Percentiles rank a stretch among this genome's conserved stretches.
These are phyloP conservation scores for Emydoidea blandingii DNA, from an alignment of 2,797 vertebrate genomes.

Conservation along the genomic window DNA sequence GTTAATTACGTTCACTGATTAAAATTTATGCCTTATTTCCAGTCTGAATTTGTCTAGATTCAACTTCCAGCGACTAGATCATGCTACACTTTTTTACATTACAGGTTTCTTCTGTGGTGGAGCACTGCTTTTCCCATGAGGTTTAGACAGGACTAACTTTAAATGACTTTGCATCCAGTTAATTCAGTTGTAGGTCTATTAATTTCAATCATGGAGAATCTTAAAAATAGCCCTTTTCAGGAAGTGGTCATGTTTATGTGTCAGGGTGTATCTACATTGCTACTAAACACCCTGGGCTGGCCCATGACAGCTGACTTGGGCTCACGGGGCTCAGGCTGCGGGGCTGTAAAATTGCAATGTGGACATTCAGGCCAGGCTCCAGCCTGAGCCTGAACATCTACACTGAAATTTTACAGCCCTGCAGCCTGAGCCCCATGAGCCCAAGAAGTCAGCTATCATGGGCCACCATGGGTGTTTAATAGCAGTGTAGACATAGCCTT, in stretches of 20 bases:
- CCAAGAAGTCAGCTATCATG: neutral
- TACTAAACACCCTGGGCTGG: neutral
- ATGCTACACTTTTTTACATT: neutral
- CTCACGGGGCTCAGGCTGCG: too few species aligned
- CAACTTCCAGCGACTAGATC: neutral
- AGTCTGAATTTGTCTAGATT: neutral
- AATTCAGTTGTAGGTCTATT: constrained; percentile 62
- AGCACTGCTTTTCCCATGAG: constrained; percentile 39
- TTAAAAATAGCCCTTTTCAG: constrained; percentile 57
- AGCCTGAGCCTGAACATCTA: neutral
- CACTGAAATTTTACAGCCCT: neutral
- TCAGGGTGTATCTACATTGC: neutral
- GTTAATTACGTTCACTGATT: constrained; percentile 28
- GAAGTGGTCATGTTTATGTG: constrained; percentile 44
- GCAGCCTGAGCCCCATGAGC: too few species aligned
- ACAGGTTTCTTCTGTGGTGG: constrained; percentile 28
- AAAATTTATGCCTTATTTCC: neutral
- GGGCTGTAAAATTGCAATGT: too few species aligned
- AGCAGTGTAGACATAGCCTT: neutral
- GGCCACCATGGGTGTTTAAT: neutral
- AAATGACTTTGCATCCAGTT: constrained; percentile 52
- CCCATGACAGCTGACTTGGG: too few species aligned
- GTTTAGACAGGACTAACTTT: constrained; percentile 30
- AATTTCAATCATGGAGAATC: constrained; percentile 44
- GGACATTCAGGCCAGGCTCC: neutral